Evolutionary conservation across 2,888 invertebrate species (phyloP).

Genomic region (Phlogophora meticulosa): DNA sequence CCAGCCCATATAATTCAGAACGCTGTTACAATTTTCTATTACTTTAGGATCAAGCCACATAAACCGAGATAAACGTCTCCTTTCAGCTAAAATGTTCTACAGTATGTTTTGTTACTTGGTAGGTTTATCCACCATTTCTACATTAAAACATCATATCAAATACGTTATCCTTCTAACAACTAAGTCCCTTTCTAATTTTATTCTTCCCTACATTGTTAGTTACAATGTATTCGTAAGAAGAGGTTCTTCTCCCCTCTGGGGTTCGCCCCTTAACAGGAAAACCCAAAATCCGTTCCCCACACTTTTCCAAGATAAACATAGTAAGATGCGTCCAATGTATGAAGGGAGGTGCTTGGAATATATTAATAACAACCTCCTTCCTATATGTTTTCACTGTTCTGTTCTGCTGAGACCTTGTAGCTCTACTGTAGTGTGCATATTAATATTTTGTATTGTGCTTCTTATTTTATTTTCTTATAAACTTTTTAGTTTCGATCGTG

Average conservation of each 20-base stretch:
- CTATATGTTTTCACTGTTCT: constrained; percentile 32
- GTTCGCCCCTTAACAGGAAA: constrained; percentile 43
- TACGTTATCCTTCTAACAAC: constrained; percentile 17
- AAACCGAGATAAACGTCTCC: too few relatives aligned
- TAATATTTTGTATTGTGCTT: constrained; percentile 2
- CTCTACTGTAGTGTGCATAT: constrained; percentile 2
- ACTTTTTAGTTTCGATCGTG: neutral
- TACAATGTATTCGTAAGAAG: constrained; percentile 42
- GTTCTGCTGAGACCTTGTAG: constrained; percentile 16
- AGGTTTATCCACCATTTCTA: neutral
- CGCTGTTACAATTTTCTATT: too few relatives aligned
- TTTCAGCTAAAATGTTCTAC: too few relatives aligned
- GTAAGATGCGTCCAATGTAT: constrained; percentile 54
- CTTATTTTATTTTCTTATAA: neutral
- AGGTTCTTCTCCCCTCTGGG: constrained; percentile 34
- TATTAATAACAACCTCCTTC: constrained; percentile 27
- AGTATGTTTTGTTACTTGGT: too few relatives aligned
- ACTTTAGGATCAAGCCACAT: too few relatives aligned
- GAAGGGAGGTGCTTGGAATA: constrained; percentile 47
- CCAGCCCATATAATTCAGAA: too few relatives aligned
- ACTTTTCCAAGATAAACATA: constrained; percentile 64
- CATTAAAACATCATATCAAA: constrained; percentile 11
- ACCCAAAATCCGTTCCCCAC: constrained; percentile 65
- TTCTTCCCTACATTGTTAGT: constrained; percentile 44
- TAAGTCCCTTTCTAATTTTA: constrained; percentile 38